Conservation (phyloP, 1,140 invertebrate genomes). For the Telenomus remus region DNA sequence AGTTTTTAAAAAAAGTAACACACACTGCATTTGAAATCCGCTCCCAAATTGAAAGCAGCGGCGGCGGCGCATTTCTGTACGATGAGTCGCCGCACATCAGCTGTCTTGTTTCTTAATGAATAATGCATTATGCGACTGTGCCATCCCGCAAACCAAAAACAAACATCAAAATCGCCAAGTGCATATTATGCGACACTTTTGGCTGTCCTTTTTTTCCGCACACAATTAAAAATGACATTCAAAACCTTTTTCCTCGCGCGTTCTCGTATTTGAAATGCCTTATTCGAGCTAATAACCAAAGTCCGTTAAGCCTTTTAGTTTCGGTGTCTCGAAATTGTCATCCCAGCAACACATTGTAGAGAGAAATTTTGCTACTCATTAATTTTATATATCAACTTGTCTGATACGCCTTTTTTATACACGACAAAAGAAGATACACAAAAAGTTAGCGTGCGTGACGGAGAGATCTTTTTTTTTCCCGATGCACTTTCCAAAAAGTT, state of each 20-base stretch:
- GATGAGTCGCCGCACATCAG: constrained; percentile 21
- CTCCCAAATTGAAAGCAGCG: constrained; percentile 19
- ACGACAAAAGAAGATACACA: constrained; percentile 1
- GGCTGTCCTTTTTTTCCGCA: constrained; percentile 1
- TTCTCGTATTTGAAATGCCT: not conserved
- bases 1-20: no score
- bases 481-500: not conserved
- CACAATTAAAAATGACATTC: constrained; percentile 14
- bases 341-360: constrained; percentile 1
- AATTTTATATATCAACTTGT: constrained; percentile 24
- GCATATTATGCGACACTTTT: constrained; percentile 19
- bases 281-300: no score
- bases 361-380: constrained; percentile 34
- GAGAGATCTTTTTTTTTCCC: constrained; percentile 16
- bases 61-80: constrained; percentile 10
- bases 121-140: constrained; percentile 27
- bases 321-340: constrained; percentile 8
- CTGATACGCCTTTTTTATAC: constrained; percentile 19
- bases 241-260: not conserved
- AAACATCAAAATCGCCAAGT: constrained; percentile 13
- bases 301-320: not conserved
- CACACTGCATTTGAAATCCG: not conserved
- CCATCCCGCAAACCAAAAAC: constrained; percentile 31
- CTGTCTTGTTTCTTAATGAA: constrained; percentile 38
- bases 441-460: constrained; percentile 30